A percentile compares a stretch with the other conserved stretches of the same genome.
phyloP scores from a whole-genome alignment of 2,113 vertebrate genomes.

The Barbus barbus region DNA sequence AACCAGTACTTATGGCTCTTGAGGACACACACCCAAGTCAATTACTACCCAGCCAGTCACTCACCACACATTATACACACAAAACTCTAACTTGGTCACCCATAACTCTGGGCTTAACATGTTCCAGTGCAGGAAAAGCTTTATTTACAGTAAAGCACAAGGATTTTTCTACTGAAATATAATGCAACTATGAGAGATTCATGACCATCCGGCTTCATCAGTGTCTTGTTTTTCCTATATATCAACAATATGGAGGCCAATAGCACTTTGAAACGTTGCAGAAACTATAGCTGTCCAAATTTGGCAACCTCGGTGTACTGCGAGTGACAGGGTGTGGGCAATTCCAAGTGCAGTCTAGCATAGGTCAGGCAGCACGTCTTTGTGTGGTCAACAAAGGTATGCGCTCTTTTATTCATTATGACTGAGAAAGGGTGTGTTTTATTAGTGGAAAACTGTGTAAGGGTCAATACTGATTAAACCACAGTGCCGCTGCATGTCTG shows the following conservation, averaged over 20 bases:
- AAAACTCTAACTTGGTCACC: slow-evolving; percentile 66
- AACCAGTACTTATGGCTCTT: slow-evolving; percentile 69
- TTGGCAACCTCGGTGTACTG: slow-evolving; percentile 47
- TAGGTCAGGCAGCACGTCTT: slow-evolving; percentile 55
- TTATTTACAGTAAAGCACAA: slow-evolving; percentile 42
- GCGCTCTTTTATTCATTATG: slow-evolving; percentile 61
- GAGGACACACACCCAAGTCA: slow-evolving; percentile 75
- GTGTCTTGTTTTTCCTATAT: slow-evolving; percentile 11
- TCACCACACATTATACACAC: slow-evolving; percentile 62
- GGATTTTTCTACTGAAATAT: slow-evolving; percentile 29
- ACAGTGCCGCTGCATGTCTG: neutral
- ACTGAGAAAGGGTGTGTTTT: slow-evolving; percentile 65
- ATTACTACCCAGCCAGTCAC: slow-evolving; percentile 74
- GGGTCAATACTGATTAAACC: slow-evolving; percentile 65
- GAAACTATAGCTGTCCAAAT: slow-evolving; percentile 43
- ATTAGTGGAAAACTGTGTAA: slow-evolving; percentile 60
- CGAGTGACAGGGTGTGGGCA: slow-evolving; percentile 61
- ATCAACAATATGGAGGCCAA: slow-evolving; percentile 43
- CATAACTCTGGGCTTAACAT: slow-evolving; percentile 52
- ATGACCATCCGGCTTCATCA: slow-evolving; percentile 16
- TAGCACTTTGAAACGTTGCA: slow-evolving; percentile 36
- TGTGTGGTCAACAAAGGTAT: slow-evolving; percentile 64
- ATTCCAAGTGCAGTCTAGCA: slow-evolving; percentile 55
- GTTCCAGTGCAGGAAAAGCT: slow-evolving; percentile 60
- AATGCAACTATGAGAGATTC: slow-evolving; percentile 29